phyloP scores from a whole-genome alignment of 1,140 invertebrate species.

The Ericerus pela region DNA sequence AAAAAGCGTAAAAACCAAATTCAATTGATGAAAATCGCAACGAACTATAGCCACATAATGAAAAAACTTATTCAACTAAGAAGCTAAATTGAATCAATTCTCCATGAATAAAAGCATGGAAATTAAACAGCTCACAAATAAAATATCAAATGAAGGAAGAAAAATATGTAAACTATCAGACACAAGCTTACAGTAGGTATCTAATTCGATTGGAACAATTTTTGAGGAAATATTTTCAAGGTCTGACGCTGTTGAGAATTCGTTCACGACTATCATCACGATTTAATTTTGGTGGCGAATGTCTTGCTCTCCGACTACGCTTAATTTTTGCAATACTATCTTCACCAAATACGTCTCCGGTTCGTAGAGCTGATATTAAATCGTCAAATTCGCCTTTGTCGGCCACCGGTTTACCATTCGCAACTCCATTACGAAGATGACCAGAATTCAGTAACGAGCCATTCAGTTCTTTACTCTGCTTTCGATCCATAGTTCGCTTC shows the following conservation, averaged over 20 bases:
- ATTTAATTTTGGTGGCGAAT: conserved; percentile 43
- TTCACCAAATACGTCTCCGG: conserved; percentile 93
- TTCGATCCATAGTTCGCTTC: conserved; percentile 72
- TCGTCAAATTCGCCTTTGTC: conserved; percentile 91
- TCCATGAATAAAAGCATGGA: too few species aligned
- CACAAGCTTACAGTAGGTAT: too few species aligned
- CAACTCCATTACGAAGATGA: conserved; percentile 28
- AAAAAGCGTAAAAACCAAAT: too few species aligned
- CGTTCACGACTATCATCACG: conserved; percentile 56
- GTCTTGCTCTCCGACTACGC: conserved; percentile 48
- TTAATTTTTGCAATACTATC: conserved; percentile 81
- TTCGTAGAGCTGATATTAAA: conserved; percentile 84
- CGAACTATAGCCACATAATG: too few species aligned
- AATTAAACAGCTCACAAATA: too few species aligned
- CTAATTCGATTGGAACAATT: too few species aligned
- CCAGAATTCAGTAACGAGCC: conserved; percentile 22
- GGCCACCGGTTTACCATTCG: conserved; percentile 20
- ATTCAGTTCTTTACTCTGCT: conserved; percentile 50
- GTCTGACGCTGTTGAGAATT: conserved; percentile 29
- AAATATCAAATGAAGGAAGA: too few species aligned
- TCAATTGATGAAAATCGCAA: too few species aligned
- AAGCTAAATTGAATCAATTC: too few species aligned
- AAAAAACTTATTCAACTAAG: too few species aligned
- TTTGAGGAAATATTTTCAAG: too few species aligned
- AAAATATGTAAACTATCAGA: too few species aligned